Percentiles rank a stretch among this genome's conserved stretches.
These are phyloP conservation scores for Ethmia dodecea DNA, from an alignment of 2,888 invertebrate species.

Conservation along the genomic window DNA sequence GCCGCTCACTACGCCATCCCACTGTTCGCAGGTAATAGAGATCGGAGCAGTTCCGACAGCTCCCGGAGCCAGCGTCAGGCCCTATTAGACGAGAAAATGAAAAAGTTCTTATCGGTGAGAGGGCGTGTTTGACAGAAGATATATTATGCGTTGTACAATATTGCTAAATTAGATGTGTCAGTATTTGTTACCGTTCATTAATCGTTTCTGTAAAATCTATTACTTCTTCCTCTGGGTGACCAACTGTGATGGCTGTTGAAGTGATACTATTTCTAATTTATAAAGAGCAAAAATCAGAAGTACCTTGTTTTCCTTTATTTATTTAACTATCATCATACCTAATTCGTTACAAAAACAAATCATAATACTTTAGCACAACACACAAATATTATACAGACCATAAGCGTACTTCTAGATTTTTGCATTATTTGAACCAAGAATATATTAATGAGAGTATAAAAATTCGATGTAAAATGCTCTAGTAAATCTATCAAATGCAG, in stretches of 20 bases:
- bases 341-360: no score
- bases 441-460: not conserved
- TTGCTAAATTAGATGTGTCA: conserved; percentile 66
- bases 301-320: conserved; percentile 21
- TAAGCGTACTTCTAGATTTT: conserved; percentile 37
- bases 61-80: conserved; percentile 89
- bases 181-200: conserved; percentile 48
- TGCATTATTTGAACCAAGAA: conserved; percentile 5
- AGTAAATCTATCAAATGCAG: no score
- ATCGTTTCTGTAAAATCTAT: conserved; percentile 38
- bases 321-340: no score
- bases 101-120: conserved; percentile 95
- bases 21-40: conserved; percentile 79
- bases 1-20: conserved; percentile 58
- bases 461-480: no score
- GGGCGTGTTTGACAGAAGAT: conserved; percentile 52
- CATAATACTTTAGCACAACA: no score
- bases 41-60: conserved; percentile 79
- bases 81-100: conserved; percentile 94
- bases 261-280: conserved; percentile 34
- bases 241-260: conserved; percentile 60
- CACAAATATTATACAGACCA: no score
- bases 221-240: conserved; percentile 59
- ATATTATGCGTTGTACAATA: conserved; percentile 56
- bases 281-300: conserved; percentile 32